phyloP scores from a whole-genome alignment of 2,113 vertebrate genomes.

The Todiramphus saurophagus region DNA sequence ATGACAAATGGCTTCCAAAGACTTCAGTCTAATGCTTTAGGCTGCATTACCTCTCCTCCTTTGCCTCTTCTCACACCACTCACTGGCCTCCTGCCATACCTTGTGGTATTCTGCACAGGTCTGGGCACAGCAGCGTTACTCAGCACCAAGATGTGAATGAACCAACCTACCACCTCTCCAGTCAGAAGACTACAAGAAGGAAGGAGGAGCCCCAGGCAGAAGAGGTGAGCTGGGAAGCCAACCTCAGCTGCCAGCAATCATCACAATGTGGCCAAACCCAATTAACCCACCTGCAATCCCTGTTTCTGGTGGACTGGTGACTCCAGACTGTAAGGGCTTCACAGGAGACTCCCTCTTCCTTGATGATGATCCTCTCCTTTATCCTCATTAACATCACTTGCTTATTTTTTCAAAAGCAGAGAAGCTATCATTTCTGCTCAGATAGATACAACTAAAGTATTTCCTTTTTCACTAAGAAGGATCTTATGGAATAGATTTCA shows the following conservation, averaged over 20 bases:
- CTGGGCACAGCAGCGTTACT: not conserved
- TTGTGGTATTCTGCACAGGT: rapidly evolving
- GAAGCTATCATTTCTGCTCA: not conserved
- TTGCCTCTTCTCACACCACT: not conserved
- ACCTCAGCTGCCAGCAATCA: not conserved
- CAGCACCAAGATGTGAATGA: not conserved
- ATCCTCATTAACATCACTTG: not conserved
- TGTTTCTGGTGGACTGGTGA: not conserved
- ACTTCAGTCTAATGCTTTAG: rapidly evolving
- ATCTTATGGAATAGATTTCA: not conserved
- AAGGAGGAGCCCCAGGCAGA: not conserved
- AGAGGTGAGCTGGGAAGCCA: not conserved
- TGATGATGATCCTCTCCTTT: not conserved
- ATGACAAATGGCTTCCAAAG: not conserved
- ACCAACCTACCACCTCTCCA: rapidly evolving
- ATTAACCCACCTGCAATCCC: not conserved
- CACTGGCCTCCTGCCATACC: not conserved
- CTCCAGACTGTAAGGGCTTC: not conserved
- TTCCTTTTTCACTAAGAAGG: not conserved
- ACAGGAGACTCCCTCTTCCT: not conserved
- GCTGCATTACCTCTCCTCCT: rapidly evolving
- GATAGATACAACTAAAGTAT: not conserved
- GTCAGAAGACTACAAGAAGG: not conserved
- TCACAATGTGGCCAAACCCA: not conserved
- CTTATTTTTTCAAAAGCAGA: not conserved